phyloP scores from a whole-genome alignment of 2,113 vertebrate species.

The Triplophysa tibetana region DNA sequence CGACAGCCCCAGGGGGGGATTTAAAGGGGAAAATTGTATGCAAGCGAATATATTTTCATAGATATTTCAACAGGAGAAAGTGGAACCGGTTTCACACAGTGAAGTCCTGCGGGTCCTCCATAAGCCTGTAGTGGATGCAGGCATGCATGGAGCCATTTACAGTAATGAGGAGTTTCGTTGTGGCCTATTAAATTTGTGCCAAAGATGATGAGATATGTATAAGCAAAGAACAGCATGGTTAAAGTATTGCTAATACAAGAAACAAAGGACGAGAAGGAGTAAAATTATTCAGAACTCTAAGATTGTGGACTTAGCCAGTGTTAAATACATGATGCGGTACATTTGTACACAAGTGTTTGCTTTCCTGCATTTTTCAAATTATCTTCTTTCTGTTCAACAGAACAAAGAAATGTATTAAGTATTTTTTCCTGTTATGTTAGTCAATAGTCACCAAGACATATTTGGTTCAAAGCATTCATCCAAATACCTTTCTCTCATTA shows the following conservation, averaged over 20 bases:
- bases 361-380: too few relatives aligned
- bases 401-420: too few relatives aligned
- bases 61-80: conserved; percentile 41
- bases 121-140: not conserved
- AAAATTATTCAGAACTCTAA: not conserved
- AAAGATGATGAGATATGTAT: conserved; percentile 11
- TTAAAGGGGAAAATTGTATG: conserved; percentile 38
- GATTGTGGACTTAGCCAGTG: not conserved
- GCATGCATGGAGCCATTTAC: conserved; percentile 21
- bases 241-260: not conserved
- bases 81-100: not conserved
- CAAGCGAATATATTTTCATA: conserved; percentile 47
- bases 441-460: too few relatives aligned
- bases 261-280: conserved; percentile 1
- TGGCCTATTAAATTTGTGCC: conserved; percentile 17
- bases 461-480: too few relatives aligned
- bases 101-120: conserved; percentile 20
- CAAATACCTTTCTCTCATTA: too few relatives aligned
- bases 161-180: not conserved
- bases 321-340: not conserved
- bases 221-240: conserved; percentile 10
- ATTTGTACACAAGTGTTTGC: not conserved
- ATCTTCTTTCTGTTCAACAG: too few relatives aligned
- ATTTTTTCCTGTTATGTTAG: too few relatives aligned
- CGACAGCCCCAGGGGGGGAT: conserved; percentile 8